A percentile compares a stretch with the other conserved stretches of the same genome.
phyloP scores from a whole-genome alignment of 1,140 invertebrate species.

The Phocides pigmalion region DNA sequence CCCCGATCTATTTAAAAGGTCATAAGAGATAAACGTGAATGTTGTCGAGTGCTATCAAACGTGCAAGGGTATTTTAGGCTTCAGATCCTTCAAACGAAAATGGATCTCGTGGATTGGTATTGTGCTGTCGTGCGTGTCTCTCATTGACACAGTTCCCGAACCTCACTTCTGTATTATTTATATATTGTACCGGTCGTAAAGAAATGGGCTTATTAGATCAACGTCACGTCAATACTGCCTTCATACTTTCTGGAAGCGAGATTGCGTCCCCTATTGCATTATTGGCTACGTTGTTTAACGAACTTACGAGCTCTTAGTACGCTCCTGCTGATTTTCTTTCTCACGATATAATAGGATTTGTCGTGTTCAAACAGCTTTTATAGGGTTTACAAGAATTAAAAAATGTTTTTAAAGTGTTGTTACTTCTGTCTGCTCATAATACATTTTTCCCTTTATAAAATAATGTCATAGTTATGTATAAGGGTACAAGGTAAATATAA shows the following conservation, averaged over 20 bases:
- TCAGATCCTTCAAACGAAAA: constrained; percentile 51
- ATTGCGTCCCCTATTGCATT: constrained; percentile 8
- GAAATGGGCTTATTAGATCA: constrained; percentile 17
- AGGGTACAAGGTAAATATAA: background rate
- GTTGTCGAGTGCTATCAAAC: constrained; percentile 34
- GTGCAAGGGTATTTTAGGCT: constrained; percentile 10
- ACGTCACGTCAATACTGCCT: constrained; percentile 7
- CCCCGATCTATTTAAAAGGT: too few species aligned
- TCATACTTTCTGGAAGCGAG: constrained; percentile 9
- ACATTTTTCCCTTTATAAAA: too few species aligned
- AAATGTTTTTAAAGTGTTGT: background rate
- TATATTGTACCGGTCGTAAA: constrained; percentile 1
- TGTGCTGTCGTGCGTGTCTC: constrained; percentile 41
- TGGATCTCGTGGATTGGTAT: constrained; percentile 36
- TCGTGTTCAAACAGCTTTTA: constrained; percentile 4
- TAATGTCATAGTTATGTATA: background rate
- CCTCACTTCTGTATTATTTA: constrained; percentile 1
- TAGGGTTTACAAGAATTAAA: background rate
- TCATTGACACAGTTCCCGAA: constrained; percentile 44
- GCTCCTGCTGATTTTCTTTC: background rate
- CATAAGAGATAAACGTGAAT: background rate
- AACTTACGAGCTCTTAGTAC: constrained; percentile 7
- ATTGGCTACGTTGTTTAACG: constrained; percentile 1
- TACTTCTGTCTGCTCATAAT: too few species aligned
- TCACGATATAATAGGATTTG: background rate